Evolutionary conservation across 1,140 invertebrate species (phyloP).

Genomic region (Cydia pomonella): DNA sequence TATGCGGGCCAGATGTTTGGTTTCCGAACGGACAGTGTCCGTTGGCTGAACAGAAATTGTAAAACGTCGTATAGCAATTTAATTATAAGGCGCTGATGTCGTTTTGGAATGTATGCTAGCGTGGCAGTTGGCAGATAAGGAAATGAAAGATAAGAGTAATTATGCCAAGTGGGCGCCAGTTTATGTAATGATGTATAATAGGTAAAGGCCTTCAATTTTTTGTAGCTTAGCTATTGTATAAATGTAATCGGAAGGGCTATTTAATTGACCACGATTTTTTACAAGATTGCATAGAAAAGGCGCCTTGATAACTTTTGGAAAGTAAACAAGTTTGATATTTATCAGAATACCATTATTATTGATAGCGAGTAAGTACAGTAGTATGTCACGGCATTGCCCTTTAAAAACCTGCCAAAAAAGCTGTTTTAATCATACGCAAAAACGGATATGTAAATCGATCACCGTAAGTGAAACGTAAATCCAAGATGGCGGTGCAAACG

Average conservation of each 20-base stretch:
- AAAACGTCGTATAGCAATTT: not conserved
- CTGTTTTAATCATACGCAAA: not conserved
- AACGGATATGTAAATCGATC: constrained; percentile 13
- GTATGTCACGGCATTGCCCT: not conserved
- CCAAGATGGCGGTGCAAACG: not conserved
- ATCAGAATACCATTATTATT: not conserved
- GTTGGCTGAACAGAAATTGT: not conserved
- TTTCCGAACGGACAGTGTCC: not conserved
- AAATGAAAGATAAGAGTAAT: constrained; percentile 14
- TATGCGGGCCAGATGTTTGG: constrained; percentile 62
- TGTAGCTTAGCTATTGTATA: not conserved
- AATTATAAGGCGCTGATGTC: not conserved
- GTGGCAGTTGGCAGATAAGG: constrained; percentile 34
- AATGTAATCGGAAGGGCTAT: not conserved
- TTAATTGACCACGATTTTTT: not conserved
- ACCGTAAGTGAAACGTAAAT: constrained; percentile 17
- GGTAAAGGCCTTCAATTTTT: not conserved
- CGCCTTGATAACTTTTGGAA: not conserved
- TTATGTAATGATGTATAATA: constrained; percentile 12
- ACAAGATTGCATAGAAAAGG: not conserved
- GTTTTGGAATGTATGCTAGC: not conserved
- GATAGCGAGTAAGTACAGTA: not conserved
- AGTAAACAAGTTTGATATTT: not conserved
- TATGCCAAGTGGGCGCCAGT: constrained; percentile 2
- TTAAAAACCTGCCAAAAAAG: not conserved